phyloP scores from a whole-genome alignment of 64 coral and sea anemone species.

The Acropora yongei region DNA sequence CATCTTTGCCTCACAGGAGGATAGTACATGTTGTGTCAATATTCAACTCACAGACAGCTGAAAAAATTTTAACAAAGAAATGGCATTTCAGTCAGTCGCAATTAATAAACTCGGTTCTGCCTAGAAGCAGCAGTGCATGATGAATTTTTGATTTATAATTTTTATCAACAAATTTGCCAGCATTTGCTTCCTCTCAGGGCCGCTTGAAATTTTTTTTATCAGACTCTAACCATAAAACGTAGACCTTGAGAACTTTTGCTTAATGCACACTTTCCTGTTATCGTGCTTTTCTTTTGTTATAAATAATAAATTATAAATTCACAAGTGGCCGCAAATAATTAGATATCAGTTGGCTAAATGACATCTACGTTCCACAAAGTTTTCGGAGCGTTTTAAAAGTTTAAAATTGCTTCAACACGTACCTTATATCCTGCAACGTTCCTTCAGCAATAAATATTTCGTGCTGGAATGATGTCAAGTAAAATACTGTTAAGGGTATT shows the following conservation, averaged over 20 bases:
- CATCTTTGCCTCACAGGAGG: too few species aligned
- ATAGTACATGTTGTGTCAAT: too few species aligned
- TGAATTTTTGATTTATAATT: neutral
- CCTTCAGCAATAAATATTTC: neutral
- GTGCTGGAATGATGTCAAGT: neutral
- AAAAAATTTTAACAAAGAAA: too few species aligned
- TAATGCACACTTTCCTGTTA: neutral
- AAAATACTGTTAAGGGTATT: too few species aligned
- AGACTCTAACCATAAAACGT: too few species aligned
- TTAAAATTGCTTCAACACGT: neutral
- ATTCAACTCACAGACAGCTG: too few species aligned
- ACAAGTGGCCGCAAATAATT: slow-evolving; percentile 9
- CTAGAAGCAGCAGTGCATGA: too few species aligned
- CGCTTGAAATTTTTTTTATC: too few species aligned
- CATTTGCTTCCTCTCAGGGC: neutral
- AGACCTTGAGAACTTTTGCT: neutral
- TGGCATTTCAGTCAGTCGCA: too few species aligned
- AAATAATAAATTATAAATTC: neutral
- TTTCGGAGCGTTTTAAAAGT: neutral
- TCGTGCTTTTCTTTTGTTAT: neutral
- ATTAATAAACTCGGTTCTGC: too few species aligned
- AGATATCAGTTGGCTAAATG: neutral
- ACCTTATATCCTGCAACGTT: neutral
- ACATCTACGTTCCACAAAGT: neutral
- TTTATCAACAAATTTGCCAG: neutral